Percentiles rank a stretch among this genome's conserved stretches.
phyloP scores from a whole-genome alignment of 2,888 invertebrate species.

The Ormyrus pomaceus region DNA sequence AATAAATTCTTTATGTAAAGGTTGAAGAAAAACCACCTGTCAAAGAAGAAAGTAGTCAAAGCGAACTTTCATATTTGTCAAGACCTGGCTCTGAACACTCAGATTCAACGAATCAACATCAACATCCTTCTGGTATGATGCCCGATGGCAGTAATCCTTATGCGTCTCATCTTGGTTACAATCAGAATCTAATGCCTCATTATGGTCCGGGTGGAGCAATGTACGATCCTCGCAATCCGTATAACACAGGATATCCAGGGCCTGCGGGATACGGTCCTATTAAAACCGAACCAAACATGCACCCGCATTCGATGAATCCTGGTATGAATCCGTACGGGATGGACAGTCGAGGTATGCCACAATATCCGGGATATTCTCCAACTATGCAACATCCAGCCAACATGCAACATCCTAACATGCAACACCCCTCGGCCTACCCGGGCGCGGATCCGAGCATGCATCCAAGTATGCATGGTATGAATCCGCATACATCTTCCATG shows the following conservation, averaged over 20 bases:
- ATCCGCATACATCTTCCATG: conserved; percentile 61
- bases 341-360: conserved; percentile 50
- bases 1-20: conserved; percentile 22
- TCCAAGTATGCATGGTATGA: conserved; percentile 58
- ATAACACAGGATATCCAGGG: conserved; percentile 42
- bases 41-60: conserved; percentile 70
- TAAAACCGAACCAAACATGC: conserved; percentile 49
- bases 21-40: conserved; percentile 57
- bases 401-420: conserved; percentile 61
- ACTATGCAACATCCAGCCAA: conserved; percentile 52
- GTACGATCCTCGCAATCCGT: conserved; percentile 46
- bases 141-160: conserved; percentile 61
- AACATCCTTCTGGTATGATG: conserved; percentile 63
- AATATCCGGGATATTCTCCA: conserved; percentile 27
- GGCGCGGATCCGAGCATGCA: conserved; percentile 59
- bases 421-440: conserved; percentile 58
- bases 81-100: conserved; percentile 62
- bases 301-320: conserved; percentile 43
- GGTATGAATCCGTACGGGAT: conserved; percentile 46
- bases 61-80: conserved; percentile 67
- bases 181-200: conserved; percentile 64
- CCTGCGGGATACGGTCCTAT: conserved; percentile 37
- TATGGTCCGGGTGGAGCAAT: conserved; percentile 57
- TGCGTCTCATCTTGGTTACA: conserved; percentile 64
- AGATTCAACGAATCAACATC: conserved; percentile 63